Evolutionary conservation across 2,888 invertebrate species (phyloP), one percentile per base, ranked within the genome.

Genomic region (Achlya flavicornis): DNA sequence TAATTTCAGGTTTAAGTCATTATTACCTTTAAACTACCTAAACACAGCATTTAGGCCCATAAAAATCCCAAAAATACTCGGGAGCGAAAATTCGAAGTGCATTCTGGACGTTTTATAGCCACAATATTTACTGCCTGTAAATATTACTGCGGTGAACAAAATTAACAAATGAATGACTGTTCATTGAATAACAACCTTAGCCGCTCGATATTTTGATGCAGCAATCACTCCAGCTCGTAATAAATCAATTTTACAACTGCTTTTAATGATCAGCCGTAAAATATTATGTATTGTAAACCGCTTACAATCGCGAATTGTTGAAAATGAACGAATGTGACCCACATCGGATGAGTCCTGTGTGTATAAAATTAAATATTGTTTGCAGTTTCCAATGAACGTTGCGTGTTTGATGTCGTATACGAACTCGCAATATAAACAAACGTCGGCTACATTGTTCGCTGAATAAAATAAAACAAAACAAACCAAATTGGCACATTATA

Each of bases 221-320:
- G 79, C 80, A 84, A 90, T 90, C 87, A 87, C 82, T 87, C 80
- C 73, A 78, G 74, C 69, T 72, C 63, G 76, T 72, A 77, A 79
- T 93, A 93, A 93, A 92, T 93, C 92, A 93, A 83, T 85, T 90
- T 92, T 89, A 90, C 88, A 85, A 81, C 85, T 81, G 79, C 53
- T 88, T 90, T 92, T 93, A 90, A 93, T 90, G 89, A 84, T 82
- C 81, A 72, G 68, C 82, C 80, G 84, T 90, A 87, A 91, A 88
- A 84, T 83, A 80, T 83, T 74, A 78, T 74, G 83, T 78, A 86
- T 88, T 83, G 85, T 82, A 77, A 75, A 79, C 76, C 73, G 75
- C 75, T 76, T 48, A 48, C 48, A 48, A 48, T 48, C 76, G 77
- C 59, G 41, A 59, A 59, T 58, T 58, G 41, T 59, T 59, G 19